Conservation (phyloP, 2,113 vertebrate genomes). For the Ranitomeya variabilis region DNA sequence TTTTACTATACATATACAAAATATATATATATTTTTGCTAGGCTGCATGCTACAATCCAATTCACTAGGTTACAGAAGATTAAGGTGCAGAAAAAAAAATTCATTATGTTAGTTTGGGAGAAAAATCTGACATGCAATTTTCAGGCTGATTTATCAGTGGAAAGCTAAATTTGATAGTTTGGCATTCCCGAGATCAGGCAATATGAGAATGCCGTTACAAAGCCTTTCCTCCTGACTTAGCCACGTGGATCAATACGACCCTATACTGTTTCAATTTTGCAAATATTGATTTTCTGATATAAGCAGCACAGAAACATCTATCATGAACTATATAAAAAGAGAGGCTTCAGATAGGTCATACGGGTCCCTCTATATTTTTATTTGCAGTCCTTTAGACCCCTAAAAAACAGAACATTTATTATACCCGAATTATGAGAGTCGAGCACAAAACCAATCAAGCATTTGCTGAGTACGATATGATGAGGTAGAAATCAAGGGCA, state of each 20-base stretch:
- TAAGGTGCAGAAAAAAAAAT: slow-evolving; percentile 82
- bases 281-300: slow-evolving; percentile 95
- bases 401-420: not conserved
- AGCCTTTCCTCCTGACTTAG: slow-evolving; percentile 93
- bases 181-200: slow-evolving; percentile 88
- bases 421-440: not conserved
- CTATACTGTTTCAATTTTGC: slow-evolving; percentile 99
- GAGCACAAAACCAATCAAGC: not conserved
- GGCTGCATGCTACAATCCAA: slow-evolving; percentile 88
- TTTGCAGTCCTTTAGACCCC: slow-evolving; percentile 9
- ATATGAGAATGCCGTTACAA: slow-evolving; percentile 93
- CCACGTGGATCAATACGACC: slow-evolving; percentile 91
- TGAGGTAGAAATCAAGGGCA: not conserved
- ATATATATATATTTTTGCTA: slow-evolving; percentile 60
- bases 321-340: slow-evolving; percentile 82
- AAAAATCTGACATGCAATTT: slow-evolving; percentile 97
- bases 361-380: slow-evolving; percentile 59
- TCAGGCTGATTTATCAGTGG: slow-evolving; percentile 99
- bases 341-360: slow-evolving; percentile 73
- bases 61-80: slow-evolving; percentile 84
- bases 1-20: not conserved
- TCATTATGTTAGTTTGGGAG: slow-evolving; percentile 75
- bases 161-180: slow-evolving; percentile 99
- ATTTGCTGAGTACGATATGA: not conserved
- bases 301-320: slow-evolving; percentile 86